A percentile compares a stretch with the other conserved stretches of the same genome.
Conservation (phyloP, 2,797 vertebrate genomes). For the Calcarius lapponicus region DNA sequence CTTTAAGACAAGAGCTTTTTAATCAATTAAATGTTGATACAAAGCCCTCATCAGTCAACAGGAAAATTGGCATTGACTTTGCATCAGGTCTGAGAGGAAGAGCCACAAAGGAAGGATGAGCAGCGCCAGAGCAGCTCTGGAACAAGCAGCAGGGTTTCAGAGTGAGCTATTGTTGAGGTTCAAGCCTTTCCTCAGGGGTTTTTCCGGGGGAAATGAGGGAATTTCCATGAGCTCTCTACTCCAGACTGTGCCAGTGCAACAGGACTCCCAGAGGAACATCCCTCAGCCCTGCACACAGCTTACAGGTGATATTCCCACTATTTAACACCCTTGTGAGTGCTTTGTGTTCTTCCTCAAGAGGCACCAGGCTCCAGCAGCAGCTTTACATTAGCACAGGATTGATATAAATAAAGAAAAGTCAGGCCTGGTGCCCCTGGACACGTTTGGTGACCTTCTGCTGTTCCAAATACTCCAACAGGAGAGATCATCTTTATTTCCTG, state of each 20-base stretch:
- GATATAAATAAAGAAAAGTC: not conserved
- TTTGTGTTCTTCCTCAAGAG: not conserved
- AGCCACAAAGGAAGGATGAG: not conserved
- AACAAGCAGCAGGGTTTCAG: not conserved
- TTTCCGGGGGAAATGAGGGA: not conserved
- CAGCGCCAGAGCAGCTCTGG: not conserved
- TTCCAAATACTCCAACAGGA: not conserved
- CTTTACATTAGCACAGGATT: not conserved
- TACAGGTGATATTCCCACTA: not conserved
- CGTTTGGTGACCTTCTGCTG: not conserved
- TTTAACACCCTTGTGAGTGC: not conserved
- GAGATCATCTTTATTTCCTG: not conserved
- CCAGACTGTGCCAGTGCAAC: not conserved
- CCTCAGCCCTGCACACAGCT: not conserved
- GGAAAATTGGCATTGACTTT: not conserved
- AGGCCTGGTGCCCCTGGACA: not conserved
- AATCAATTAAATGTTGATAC: not conserved
- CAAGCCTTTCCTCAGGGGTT: not conserved
- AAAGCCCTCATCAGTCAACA: not conserved
- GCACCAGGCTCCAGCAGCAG: not conserved
- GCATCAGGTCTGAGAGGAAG: not conserved
- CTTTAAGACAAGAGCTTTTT: not conserved
- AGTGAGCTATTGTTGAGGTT: not conserved
- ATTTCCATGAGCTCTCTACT: not conserved
- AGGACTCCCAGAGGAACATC: not conserved